phyloP scores from a whole-genome alignment of 2,113 vertebrate species.

The Hepsetus odoe region DNA sequence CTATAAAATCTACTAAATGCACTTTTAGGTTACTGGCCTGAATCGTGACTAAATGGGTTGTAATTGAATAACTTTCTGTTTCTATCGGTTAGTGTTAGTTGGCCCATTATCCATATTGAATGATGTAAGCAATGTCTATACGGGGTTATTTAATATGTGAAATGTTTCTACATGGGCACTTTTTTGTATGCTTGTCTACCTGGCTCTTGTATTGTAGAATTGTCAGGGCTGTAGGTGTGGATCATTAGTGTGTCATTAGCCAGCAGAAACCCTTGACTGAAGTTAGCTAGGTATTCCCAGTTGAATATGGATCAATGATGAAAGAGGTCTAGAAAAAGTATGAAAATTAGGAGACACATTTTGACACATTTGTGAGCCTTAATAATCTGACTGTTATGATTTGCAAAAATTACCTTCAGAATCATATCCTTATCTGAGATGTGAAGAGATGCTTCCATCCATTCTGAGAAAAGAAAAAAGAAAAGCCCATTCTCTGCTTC shows the following conservation, averaged over 20 bases:
- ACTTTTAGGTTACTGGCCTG: too few species aligned
- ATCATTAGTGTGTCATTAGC: constrained; percentile 25
- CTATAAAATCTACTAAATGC: too few species aligned
- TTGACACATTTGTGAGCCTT: not conserved
- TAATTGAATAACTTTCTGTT: too few species aligned
- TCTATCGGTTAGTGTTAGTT: too few species aligned
- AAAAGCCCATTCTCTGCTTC: not conserved
- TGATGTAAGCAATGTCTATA: too few species aligned
- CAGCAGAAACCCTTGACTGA: constrained; percentile 14
- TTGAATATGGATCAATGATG: constrained; percentile 28
- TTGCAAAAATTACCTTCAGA: not conserved
- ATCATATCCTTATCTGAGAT: not conserved
- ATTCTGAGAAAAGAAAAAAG: constrained; percentile 17
- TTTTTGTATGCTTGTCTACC: too few species aligned
- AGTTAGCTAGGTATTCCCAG: constrained; percentile 31
- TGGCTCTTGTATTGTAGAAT: constrained; percentile 12
- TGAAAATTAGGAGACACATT: too few species aligned
- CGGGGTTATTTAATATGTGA: too few species aligned
- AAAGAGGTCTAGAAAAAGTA: not conserved
- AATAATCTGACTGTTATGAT: not conserved
- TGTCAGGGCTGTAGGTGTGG: constrained; percentile 7
- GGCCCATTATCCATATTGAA: too few species aligned
- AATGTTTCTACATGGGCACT: too few species aligned
- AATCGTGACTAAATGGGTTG: too few species aligned
- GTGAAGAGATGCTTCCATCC: constrained; percentile 7